phyloP scores from a whole-genome alignment of 35 echinoderm and acorn worm genomes.

The Heliocidaris tuberculata region DNA sequence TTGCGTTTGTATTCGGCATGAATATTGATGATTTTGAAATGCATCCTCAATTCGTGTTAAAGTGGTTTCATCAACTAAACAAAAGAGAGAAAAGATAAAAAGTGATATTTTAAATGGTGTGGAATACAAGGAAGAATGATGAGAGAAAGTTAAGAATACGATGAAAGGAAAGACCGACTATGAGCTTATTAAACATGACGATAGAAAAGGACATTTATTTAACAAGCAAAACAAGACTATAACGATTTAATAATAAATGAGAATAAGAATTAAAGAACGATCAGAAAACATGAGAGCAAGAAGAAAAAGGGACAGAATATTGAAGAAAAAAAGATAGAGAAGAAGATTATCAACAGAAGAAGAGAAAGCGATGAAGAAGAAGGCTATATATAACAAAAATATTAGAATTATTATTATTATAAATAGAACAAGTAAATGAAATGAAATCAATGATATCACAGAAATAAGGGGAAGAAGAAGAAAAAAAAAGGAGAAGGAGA shows the following conservation, averaged over 20 bases:
- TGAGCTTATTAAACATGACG: background rate
- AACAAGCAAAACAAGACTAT: background rate
- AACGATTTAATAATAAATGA: background rate
- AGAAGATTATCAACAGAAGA: background rate
- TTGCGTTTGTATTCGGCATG: background rate
- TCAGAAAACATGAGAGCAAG: background rate
- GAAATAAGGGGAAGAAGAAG: too few relatives aligned
- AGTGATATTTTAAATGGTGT: background rate
- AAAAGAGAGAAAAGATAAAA: background rate
- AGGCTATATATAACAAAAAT: too few relatives aligned
- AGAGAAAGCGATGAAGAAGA: background rate
- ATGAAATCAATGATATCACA: too few relatives aligned
- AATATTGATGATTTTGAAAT: slow-evolving; percentile 19
- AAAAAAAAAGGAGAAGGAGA: too few relatives aligned
- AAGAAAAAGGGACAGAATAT: background rate
- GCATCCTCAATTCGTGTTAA: background rate
- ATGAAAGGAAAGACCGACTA: background rate
- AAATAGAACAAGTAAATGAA: too few relatives aligned
- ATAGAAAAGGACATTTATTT: background rate
- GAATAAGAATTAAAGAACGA: background rate
- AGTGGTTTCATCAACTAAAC: background rate
- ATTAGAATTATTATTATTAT: too few relatives aligned
- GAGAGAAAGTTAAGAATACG: background rate
- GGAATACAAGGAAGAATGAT: background rate
- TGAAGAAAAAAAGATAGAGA: background rate